These are phyloP conservation scores for Parazoanthus atlanticus DNA, from an alignment of 92 coral and sea anemone genomes.

Conservation along the genomic window DNA sequence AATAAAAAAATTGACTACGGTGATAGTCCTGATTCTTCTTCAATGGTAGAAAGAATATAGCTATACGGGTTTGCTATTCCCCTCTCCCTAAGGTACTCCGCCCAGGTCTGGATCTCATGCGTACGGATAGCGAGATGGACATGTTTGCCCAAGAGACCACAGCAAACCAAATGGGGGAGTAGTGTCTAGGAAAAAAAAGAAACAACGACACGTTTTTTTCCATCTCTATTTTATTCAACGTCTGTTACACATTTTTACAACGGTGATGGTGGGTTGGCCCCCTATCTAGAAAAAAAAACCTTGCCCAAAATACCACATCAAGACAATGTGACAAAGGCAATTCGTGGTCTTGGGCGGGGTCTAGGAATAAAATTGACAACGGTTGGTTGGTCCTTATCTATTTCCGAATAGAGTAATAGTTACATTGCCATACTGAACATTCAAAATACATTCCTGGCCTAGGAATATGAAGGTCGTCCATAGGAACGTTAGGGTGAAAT, in stretches of 20 bases:
- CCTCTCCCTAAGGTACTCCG: not conserved
- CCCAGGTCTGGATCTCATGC: not conserved
- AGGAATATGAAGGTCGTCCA: not conserved
- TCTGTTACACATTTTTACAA: conserved; percentile 8
- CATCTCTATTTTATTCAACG: not conserved
- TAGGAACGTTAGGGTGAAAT: not conserved
- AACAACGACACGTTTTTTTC: conserved; percentile 1
- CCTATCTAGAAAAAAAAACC: too few species aligned
- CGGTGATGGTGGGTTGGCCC: not conserved
- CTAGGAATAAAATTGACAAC: too few species aligned
- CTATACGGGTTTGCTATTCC: too few species aligned
- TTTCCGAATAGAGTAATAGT: not conserved
- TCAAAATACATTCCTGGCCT: not conserved
- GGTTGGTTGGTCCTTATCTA: too few species aligned
- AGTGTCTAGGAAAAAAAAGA: not conserved
- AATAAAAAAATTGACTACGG: too few species aligned
- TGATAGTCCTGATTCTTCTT: not conserved
- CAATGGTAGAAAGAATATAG: not conserved
- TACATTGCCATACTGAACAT: conserved; percentile 1
- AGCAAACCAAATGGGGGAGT: conserved; percentile 8
- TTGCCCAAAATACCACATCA: too few species aligned
- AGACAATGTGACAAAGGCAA: too few species aligned
- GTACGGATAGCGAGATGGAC: conserved; percentile 10
- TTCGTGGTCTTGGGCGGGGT: too few species aligned
- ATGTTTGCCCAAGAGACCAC: conserved; percentile 3